Conservation (phyloP, 2,113 vertebrate genomes). For the Rhinoderma darwinii region DNA sequence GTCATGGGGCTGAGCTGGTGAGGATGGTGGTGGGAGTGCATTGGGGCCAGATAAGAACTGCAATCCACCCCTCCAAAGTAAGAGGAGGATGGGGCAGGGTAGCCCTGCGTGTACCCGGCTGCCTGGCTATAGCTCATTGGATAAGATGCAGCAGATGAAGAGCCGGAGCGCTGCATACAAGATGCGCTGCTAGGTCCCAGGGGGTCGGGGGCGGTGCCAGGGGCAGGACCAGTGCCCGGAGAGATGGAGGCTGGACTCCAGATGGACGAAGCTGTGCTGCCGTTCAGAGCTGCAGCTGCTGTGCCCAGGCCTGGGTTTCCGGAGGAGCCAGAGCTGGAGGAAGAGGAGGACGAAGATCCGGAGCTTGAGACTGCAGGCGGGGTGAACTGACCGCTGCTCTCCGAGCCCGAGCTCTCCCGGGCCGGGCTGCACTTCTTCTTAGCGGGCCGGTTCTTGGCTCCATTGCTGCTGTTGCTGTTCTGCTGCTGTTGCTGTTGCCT, state of each 20-base stretch:
- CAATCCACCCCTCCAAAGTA: conserved; percentile 97
- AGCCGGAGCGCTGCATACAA: conserved; percentile 93
- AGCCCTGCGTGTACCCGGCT: conserved; percentile 88
- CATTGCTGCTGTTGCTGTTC: conserved; percentile 87
- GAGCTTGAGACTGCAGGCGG: conserved; percentile 92
- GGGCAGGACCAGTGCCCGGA: conserved; percentile 81
- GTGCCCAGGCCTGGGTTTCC: conserved; percentile 74
- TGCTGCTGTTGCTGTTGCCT: conserved; percentile 95
- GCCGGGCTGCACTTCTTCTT: conserved; percentile 95
- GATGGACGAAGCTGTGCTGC: conserved; percentile 89
- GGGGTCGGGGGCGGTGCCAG: conserved; percentile 81
- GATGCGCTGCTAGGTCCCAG: conserved; percentile 84
- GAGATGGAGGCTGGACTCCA: conserved; percentile 98
- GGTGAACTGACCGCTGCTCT: conserved; percentile 97
- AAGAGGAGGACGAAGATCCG: conserved; percentile 85
- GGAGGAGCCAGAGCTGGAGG: conserved; percentile 69
- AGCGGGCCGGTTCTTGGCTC: conserved; percentile 87
- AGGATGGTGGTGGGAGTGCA: conserved; percentile 93
- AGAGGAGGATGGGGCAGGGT: conserved; percentile 87
- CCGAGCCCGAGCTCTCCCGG: conserved; percentile 93
- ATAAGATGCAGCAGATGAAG: conserved; percentile 80
- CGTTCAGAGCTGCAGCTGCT: conserved; percentile 82
- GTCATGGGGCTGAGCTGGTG: conserved; percentile 98
- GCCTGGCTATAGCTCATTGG: conserved; percentile 94
- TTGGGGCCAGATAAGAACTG: conserved; percentile 92